Conservation (phyloP, 2,113 vertebrate species). For the Siniperca knerii region DNA sequence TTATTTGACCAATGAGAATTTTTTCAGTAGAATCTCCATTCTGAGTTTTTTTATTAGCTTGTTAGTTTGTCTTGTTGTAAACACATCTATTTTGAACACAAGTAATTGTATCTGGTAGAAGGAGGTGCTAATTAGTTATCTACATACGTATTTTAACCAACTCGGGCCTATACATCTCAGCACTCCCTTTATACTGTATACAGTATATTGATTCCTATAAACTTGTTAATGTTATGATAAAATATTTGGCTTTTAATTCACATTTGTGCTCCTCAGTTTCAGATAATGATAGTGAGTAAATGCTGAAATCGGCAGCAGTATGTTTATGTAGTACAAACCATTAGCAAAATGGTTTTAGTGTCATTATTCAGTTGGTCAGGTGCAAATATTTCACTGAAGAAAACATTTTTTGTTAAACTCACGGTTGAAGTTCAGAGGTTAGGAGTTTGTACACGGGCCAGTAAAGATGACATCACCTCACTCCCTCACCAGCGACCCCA, state of each 20-base stretch:
- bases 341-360: neutral
- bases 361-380: neutral
- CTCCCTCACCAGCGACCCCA: conserved; percentile 44
- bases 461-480: conserved; percentile 59
- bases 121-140: neutral
- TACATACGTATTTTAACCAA: neutral
- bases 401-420: neutral
- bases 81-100: neutral
- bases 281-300: neutral
- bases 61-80: neutral
- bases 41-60: neutral
- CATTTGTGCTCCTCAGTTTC: neutral
- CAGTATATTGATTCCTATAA: neutral
- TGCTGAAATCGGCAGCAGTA: neutral
- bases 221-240: neutral
- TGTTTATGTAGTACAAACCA: neutral
- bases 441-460: conserved; percentile 22
- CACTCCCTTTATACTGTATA: neutral
- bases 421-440: conserved; percentile 5
- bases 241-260: neutral
- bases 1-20: neutral
- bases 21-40: neutral
- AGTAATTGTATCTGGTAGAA: neutral
- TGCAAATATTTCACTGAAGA: neutral
- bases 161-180: neutral